Conservation (phyloP, 2,888 invertebrate species). For the Iselma pallidipennis region DNA sequence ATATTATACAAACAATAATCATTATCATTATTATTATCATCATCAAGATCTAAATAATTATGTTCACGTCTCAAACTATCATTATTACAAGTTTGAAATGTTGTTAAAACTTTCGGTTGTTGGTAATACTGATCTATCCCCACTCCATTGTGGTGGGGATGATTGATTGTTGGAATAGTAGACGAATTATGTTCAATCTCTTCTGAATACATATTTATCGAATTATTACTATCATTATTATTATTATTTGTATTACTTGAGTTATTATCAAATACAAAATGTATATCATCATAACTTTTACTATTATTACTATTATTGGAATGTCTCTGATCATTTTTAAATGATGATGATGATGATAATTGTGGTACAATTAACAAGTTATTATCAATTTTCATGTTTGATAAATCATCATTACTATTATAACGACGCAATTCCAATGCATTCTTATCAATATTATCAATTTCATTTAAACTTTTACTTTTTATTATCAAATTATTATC, state of each 20-base stretch:
- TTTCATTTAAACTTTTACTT: not conserved
- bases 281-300: constrained; percentile 40
- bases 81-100: constrained; percentile 2
- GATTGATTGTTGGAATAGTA: not conserved
- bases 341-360: not conserved
- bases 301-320: constrained; percentile 16
- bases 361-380: too few relatives aligned
- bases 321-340: not conserved
- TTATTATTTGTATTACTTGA: not conserved
- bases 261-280: constrained; percentile 32
- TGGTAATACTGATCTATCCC: constrained; percentile 4
- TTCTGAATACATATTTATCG: constrained; percentile 22
- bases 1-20: too few relatives aligned
- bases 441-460: not conserved
- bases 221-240: too few relatives aligned
- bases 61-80: not conserved
- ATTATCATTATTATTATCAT: not conserved
- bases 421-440: not conserved
- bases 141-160: constrained; percentile 10
- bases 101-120: not conserved
- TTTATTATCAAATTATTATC: not conserved
- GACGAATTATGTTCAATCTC: not conserved
- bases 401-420: not conserved
- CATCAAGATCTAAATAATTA: not conserved
- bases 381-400: too few relatives aligned